Percentiles rank a stretch among this genome's conserved stretches.
Evolutionary conservation across 2,888 invertebrate species (phyloP).

Genomic region (Mythimna vitellina): DNA sequence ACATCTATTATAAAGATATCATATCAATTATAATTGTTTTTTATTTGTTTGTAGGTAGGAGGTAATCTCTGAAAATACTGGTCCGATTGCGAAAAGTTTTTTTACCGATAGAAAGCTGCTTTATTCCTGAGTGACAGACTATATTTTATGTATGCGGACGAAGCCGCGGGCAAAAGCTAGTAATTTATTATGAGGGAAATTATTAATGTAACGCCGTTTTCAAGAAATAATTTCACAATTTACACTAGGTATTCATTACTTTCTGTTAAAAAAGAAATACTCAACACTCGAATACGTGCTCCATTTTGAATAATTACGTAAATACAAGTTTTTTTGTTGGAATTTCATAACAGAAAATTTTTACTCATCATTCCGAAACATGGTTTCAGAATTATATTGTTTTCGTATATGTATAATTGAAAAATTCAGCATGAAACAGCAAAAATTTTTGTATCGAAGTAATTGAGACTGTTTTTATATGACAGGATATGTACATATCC

Average conservation of each 20-base stretch:
- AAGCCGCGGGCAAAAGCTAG: too few relatives aligned
- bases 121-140: too few relatives aligned
- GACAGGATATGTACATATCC: neutral
- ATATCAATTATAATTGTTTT: too few relatives aligned
- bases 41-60: too few relatives aligned
- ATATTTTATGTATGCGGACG: too few relatives aligned
- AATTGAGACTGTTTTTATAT: neutral
- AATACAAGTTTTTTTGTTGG: neutral
- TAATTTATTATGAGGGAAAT: too few relatives aligned
- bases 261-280: neutral
- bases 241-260: neutral
- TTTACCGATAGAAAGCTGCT: too few relatives aligned
- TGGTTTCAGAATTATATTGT: constrained; percentile 8
- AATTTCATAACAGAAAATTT: neutral
- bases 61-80: too few relatives aligned
- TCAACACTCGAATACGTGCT: neutral
- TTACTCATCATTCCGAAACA: constrained; percentile 6
- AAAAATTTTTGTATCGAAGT: neutral
- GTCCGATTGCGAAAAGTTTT: too few relatives aligned
- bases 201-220: too few relatives aligned
- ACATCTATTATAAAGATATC: too few relatives aligned
- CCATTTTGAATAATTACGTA: constrained; percentile 9
- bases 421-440: constrained; percentile 4
- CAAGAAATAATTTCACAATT: neutral
- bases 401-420: constrained; percentile 2